A percentile compares a stretch with the other conserved stretches of the same genome.
phyloP scores from a whole-genome alignment of 2,888 invertebrate species.

The Hartigia nigra region DNA sequence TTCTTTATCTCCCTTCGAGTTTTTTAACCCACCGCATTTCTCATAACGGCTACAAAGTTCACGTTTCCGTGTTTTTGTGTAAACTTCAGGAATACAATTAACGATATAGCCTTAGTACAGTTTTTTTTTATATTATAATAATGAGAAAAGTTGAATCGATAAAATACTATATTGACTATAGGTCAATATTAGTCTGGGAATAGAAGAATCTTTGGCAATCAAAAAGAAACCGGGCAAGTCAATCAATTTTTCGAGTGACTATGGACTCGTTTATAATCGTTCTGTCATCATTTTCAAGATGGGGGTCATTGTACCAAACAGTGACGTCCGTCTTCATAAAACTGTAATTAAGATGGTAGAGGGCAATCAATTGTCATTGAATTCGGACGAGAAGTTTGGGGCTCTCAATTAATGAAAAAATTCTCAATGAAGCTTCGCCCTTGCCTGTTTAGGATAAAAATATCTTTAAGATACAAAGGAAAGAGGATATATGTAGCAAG shows the following conservation, averaged over 20 bases:
- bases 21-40: background rate
- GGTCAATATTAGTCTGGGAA: background rate
- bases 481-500: background rate
- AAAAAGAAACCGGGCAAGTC: background rate
- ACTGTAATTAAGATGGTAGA: conserved; percentile 17
- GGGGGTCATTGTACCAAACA: background rate
- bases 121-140: background rate
- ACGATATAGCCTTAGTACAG: background rate
- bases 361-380: conserved; percentile 20
- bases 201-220: background rate
- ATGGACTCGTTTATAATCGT: background rate
- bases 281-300: background rate
- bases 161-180: background rate
- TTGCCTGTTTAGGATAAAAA: background rate
- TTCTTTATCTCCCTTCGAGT: background rate
- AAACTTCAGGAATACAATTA: background rate
- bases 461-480: background rate
- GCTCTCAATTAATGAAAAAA: background rate
- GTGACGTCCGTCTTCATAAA: conserved; percentile 22
- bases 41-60: background rate
- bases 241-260: conserved; percentile 1
- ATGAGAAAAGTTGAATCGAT: background rate
- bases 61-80: background rate
- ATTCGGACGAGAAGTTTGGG: conserved; percentile 3
- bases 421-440: background rate